Conservation (phyloP, 1,140 invertebrate species). For the Cyrtorhinus lividipennis region DNA sequence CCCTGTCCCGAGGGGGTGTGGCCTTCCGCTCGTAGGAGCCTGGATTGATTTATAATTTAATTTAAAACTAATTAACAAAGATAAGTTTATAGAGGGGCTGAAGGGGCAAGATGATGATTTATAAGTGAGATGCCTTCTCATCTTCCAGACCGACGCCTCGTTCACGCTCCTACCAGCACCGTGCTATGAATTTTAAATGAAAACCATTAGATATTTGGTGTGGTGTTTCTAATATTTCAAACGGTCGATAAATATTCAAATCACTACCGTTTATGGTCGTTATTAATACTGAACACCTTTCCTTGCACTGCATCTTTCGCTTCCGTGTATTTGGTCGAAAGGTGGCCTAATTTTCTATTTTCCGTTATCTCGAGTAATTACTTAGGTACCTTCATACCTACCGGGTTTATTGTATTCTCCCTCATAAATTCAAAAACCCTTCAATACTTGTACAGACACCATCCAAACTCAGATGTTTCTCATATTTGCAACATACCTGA, state of each 20-base stretch:
- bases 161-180: neutral
- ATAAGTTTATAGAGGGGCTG: neutral
- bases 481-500: too few relatives aligned
- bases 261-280: neutral
- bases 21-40: neutral
- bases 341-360: too few relatives aligned
- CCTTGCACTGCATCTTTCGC: neutral
- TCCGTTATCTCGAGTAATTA: too few relatives aligned
- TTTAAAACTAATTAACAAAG: conserved; percentile 10
- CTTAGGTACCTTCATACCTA: too few relatives aligned
- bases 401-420: too few relatives aligned
- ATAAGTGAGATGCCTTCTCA: conserved; percentile 2
- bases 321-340: too few relatives aligned
- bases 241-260: neutral
- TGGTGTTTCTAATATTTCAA: neutral
- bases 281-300: neutral
- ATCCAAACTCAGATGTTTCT: too few relatives aligned
- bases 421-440: too few relatives aligned
- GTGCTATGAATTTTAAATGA: conserved; percentile 7
- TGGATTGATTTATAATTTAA: conserved; percentile 8
- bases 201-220: neutral
- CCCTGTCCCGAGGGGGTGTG: neutral
- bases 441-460: too few relatives aligned
- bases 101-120: neutral
- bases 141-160: neutral